A percentile compares a stretch with the other conserved stretches of the same genome.
These are phyloP conservation scores for Latrodectus geometricus DNA, from an alignment of 1,140 invertebrate species.

Conservation along the genomic window DNA sequence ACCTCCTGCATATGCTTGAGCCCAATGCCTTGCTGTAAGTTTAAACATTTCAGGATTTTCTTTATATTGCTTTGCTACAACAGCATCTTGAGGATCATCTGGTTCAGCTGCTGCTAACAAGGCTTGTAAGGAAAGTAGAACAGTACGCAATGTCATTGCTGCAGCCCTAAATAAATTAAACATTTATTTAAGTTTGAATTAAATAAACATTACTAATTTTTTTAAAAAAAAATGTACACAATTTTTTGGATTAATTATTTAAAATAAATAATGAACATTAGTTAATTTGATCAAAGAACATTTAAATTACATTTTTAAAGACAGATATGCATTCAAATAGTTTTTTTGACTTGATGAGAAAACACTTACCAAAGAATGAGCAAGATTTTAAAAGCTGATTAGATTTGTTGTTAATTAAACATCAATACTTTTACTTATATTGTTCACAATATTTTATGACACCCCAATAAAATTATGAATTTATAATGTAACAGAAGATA, in stretches of 20 bases:
- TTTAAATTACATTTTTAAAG: no score
- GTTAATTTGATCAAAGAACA: no score
- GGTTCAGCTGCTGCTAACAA: conserved; percentile 93
- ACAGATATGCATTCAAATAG: no score
- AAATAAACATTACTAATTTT: not conserved
- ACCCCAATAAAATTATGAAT: not conserved
- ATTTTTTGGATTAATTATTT: no score
- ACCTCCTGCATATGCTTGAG: conserved; percentile 90
- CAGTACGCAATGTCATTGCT: conserved; percentile 96
- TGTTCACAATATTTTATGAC: not conserved
- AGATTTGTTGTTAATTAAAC: no score
- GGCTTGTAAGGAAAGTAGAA: conserved; percentile 91
- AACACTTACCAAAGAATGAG: no score
- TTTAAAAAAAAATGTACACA: no score
- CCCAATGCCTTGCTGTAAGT: conserved; percentile 94
- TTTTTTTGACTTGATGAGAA: no score
- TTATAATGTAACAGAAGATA: conserved; percentile 14
- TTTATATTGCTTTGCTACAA: conserved; percentile 97
- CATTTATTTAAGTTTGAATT: no score
- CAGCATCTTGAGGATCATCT: conserved; percentile 95
- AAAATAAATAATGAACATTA: no score
- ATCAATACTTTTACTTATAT: no score
- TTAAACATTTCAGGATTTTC: conserved; percentile 87
- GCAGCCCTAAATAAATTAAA: conserved; percentile 81
- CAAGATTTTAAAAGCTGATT: no score